Conservation (phyloP, 2,797 vertebrate genomes). For the Thunnus albacares region DNA sequence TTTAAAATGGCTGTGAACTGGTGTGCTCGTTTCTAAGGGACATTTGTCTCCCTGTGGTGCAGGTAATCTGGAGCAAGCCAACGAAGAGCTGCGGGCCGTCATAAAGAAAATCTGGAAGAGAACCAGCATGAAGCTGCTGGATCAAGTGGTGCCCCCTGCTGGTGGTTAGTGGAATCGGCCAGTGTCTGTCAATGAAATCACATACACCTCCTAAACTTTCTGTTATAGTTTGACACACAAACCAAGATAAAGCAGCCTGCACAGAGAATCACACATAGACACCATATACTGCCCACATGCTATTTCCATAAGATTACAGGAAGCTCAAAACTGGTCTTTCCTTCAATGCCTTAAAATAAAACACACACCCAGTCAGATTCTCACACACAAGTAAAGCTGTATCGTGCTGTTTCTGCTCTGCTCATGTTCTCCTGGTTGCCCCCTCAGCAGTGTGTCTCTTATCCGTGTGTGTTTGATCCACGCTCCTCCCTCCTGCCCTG, state of each 20-base stretch:
- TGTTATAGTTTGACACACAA: slow-evolving; percentile 40
- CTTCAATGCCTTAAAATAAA: slow-evolving; percentile 26
- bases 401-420: slow-evolving; percentile 70
- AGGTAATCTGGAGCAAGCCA: slow-evolving; percentile 99
- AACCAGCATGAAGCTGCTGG: slow-evolving; percentile 98
- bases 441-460: slow-evolving; percentile 73
- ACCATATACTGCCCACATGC: slow-evolving; percentile 39
- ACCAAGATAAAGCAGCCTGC: slow-evolving; percentile 29
- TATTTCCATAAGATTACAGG: slow-evolving; percentile 48
- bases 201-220: slow-evolving; percentile 20
- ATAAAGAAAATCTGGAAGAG: slow-evolving; percentile 99
- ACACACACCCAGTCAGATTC: neutral
- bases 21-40: slow-evolving; percentile 40
- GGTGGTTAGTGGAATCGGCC: slow-evolving; percentile 92
- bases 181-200: slow-evolving; percentile 42
- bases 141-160: slow-evolving; percentile 99
- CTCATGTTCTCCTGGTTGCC: slow-evolving; percentile 74
- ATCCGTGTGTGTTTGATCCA: slow-evolving; percentile 70
- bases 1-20: slow-evolving; percentile 33
- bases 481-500: slow-evolving; percentile 64
- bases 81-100: slow-evolving; percentile 98
- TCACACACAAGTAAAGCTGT: slow-evolving; percentile 43
- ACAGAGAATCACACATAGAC: slow-evolving; percentile 46
- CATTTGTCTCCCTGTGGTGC: slow-evolving; percentile 50
- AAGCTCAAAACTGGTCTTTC: slow-evolving; percentile 34